Evolutionary conservation across 2,797 vertebrate genomes (phyloP), one percentile per base, ranked within the genome.

Genomic region (Apogon talboti): DNA sequence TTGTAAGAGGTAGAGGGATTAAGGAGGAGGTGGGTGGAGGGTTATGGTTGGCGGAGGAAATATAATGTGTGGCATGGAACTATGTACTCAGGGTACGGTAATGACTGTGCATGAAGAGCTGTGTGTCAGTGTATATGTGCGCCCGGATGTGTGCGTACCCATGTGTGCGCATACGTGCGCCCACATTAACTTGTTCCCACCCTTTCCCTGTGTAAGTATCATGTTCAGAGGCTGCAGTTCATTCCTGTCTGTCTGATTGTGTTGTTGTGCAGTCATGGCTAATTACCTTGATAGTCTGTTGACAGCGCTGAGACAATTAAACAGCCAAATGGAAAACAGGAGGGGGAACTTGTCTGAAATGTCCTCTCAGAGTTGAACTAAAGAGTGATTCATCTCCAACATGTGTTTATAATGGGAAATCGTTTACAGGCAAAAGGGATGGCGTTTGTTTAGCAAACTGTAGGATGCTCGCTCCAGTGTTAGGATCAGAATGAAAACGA

Each of bases 21-120:
- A 91, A 80, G 79, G 66, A 89, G 86, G 83, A 83, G 84, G 88
- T 85, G 89, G 86, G 83, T 67, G 82, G 88, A 85, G 82, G 91
- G 91, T 92, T 92, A 89, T 91, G 92, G 89, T 92, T 92, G 90
- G 87, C 63, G 74, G 82, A 91, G 80, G 87, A 90, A 93, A 91
- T 91, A 93, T 92, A 94, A 93, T 91, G 89, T 82, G 78, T 85
- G 87, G 81, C 81, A 87, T 91, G 82, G 79, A 91, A 84, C 84
- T 90, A 91, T 92, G 91, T 88, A 88, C 79, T 86, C 76, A 66
- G 79, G 81, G 75, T 76, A 84, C 63, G 74, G 76, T 90, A 92
- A 91, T 90, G 86, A 83, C 74, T 69, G 69, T 66, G 73, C 60
- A 56, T 50, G 54, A 69, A 49, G 67, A 4, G 57, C 56, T 72